Evolutionary conservation across 1,140 invertebrate species (phyloP).

Genomic region (Calephelis virginiensis): DNA sequence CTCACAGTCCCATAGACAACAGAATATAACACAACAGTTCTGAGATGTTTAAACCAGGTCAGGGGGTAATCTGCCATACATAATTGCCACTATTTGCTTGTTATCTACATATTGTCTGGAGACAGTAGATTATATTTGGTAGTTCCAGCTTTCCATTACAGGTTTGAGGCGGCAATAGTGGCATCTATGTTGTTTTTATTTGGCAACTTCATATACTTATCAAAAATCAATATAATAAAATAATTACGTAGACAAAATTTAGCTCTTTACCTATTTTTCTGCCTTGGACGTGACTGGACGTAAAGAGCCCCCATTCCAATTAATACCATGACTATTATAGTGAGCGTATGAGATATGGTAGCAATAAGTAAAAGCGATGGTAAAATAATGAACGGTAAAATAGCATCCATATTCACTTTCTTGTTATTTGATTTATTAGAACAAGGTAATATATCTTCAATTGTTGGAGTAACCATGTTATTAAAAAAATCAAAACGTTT

Average conservation of each 20-base stretch:
- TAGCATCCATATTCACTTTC: slow-evolving; percentile 74
- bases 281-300: slow-evolving; percentile 79
- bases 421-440: slow-evolving; percentile 47
- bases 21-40: too few species aligned
- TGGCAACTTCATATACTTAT: too few species aligned
- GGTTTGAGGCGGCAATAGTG: too few species aligned
- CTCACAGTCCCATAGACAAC: too few species aligned
- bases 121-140: too few species aligned
- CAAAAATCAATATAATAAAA: background rate
- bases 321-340: slow-evolving; percentile 80
- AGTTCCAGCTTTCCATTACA: too few species aligned
- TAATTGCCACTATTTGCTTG: too few species aligned
- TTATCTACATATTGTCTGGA: too few species aligned
- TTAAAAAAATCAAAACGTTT: background rate
- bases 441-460: slow-evolving; percentile 52
- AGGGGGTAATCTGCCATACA: too few species aligned
- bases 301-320: slow-evolving; percentile 82
- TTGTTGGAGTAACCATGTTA: slow-evolving; percentile 37
- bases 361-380: slow-evolving; percentile 80
- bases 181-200: too few species aligned
- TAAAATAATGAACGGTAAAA: slow-evolving; percentile 82
- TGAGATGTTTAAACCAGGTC: too few species aligned
- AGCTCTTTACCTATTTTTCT: slow-evolving; percentile 72
- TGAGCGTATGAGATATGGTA: slow-evolving; percentile 80
- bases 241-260: background rate